phyloP scores from a whole-genome alignment of 2,113 vertebrate species.

The Hymenochirus boettgeri region DNA sequence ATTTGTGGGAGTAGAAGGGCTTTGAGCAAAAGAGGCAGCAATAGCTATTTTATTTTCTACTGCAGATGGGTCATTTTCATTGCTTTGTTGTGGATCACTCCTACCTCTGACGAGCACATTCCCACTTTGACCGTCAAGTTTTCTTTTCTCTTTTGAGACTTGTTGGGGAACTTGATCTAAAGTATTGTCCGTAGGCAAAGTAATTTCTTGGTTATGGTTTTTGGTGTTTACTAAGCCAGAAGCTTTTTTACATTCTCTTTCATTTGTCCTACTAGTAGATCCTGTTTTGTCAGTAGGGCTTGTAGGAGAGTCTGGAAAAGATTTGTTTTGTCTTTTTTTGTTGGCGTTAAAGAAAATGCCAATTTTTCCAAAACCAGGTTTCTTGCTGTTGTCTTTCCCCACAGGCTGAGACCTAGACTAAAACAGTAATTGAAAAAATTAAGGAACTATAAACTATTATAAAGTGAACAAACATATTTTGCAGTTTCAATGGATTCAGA shows the following conservation, averaged over 20 bases:
- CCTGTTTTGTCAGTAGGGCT: constrained; percentile 40
- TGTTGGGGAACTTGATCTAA: neutral
- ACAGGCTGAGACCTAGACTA: constrained; percentile 64
- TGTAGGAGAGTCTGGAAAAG: constrained; percentile 48
- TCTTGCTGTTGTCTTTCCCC: constrained; percentile 65
- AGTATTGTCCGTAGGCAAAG: neutral
- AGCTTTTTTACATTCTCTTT: constrained; percentile 46
- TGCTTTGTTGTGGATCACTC: constrained; percentile 31
- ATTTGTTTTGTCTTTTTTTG: constrained; percentile 56
- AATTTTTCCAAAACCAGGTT: constrained; percentile 68
- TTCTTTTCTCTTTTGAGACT: neutral
- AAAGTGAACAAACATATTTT: too few species aligned
- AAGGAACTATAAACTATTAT: too few species aligned
- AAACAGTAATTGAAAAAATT: constrained; percentile 40
- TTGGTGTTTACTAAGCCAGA: constrained; percentile 19
- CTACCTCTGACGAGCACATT: constrained; percentile 7
- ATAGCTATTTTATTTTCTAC: constrained; percentile 44
- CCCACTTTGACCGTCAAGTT: neutral
- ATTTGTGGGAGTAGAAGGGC: neutral
- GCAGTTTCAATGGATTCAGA: too few species aligned
- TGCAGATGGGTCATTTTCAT: constrained; percentile 43
- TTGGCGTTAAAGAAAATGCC: constrained; percentile 65
- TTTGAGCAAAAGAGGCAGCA: neutral
- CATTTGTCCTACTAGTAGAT: constrained; percentile 22
- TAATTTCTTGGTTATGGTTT: constrained; percentile 33